Conservation (phyloP, 2,888 invertebrate species). For the Drosophila acutilabella region DNA sequence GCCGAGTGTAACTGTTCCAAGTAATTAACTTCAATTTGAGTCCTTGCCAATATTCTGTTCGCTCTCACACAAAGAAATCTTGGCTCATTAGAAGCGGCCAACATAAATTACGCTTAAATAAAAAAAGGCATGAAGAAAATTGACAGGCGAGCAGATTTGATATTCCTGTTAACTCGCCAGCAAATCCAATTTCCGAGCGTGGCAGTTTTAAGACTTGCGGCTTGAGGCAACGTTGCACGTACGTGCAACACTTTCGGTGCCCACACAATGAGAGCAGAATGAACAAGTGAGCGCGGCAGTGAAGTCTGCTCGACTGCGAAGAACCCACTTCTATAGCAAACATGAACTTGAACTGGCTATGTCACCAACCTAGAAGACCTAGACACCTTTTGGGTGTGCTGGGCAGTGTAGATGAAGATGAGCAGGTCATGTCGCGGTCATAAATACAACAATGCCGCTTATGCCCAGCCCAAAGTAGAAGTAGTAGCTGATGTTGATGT, state of each 20-base stretch:
- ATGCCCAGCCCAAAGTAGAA: constrained; percentile 13
- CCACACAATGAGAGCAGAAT: constrained; percentile 20
- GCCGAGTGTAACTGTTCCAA: constrained; percentile 61
- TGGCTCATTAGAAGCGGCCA: constrained; percentile 62
- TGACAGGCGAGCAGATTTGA: constrained; percentile 72
- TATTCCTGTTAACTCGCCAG: constrained; percentile 53
- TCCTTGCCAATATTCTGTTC: constrained; percentile 69
- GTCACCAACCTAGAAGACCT: not conserved
- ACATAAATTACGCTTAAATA: constrained; percentile 71
- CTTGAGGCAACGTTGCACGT: constrained; percentile 71
- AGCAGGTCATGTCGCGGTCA: constrained; percentile 83
- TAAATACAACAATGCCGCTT: constrained; percentile 79
- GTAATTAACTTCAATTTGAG: constrained; percentile 75
- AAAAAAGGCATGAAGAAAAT: constrained; percentile 54
- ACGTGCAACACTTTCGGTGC: constrained; percentile 71
- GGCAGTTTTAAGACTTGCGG: constrained; percentile 61
- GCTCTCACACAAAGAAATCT: constrained; percentile 29
- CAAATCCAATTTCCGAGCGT: constrained; percentile 77
- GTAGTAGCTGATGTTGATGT: constrained; percentile 6
- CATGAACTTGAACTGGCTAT: not conserved
- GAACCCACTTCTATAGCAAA: too few species aligned
- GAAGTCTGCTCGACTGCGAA: too few species aligned
- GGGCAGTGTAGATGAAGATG: constrained; percentile 4
- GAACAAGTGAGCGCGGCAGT: not conserved
- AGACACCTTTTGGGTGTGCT: not conserved